Conservation (phyloP, 2,888 invertebrate species). For the Lymantria dispar region DNA sequence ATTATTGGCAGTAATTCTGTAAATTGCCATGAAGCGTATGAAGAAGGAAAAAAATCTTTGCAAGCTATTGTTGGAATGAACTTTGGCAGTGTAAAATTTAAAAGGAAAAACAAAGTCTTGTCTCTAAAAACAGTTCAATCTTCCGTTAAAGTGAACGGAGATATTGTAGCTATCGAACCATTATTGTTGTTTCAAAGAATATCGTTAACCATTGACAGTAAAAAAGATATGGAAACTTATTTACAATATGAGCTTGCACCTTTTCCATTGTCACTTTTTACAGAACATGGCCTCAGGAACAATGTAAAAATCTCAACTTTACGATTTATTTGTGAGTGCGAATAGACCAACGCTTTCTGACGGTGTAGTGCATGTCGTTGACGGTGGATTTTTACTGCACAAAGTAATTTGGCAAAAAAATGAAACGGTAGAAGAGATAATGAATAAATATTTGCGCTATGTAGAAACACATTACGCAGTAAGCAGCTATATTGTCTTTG, state of each 20-base stretch:
- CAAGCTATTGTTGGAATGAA: conserved; percentile 30
- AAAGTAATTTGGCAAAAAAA: conserved; percentile 23
- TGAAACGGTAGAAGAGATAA: conserved; percentile 22
- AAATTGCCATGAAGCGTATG: conserved; percentile 25
- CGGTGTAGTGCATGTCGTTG: conserved; percentile 21
- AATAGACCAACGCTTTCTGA: conserved; percentile 13
- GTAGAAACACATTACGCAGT: conserved; percentile 24
- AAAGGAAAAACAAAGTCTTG: conserved; percentile 37
- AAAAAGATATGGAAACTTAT: conserved; percentile 34
- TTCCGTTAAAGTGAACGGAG: conserved; percentile 33
- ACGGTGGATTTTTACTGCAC: conserved; percentile 32
- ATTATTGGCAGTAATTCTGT: conserved; percentile 22
- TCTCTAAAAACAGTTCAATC: conserved; percentile 31
- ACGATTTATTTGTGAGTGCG: conserved; percentile 15
- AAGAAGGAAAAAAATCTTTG: conserved; percentile 33
- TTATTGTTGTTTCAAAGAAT: conserved; percentile 17
- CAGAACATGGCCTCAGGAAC: conserved; percentile 29
- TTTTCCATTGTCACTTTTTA: conserved; percentile 35
- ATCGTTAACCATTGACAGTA: conserved; percentile 25
- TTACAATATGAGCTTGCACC: conserved; percentile 34
- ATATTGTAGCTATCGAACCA: neutral
- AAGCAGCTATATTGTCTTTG: conserved; percentile 26
- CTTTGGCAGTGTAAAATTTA: conserved; percentile 35
- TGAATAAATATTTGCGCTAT: conserved; percentile 19
- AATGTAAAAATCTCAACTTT: conserved; percentile 23